Evolutionary conservation across 1,140 invertebrate genomes (phyloP), one percentile per base, ranked within the genome.

Genomic region (Leptinotarsa undecemlineata): DNA sequence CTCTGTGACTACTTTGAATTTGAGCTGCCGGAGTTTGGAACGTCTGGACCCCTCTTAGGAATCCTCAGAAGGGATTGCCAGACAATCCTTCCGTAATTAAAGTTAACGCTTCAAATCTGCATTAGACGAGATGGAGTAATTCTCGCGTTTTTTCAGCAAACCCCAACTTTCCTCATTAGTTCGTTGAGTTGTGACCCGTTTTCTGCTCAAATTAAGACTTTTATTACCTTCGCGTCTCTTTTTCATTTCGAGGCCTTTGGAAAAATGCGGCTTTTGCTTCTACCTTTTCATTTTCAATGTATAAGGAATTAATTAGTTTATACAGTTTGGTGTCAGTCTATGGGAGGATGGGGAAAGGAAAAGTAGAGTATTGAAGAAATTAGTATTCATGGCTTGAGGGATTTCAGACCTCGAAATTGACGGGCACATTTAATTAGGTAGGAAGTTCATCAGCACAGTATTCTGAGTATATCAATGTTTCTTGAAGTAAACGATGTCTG

Each of bases 91-190:
- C 20, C 33, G 21, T 42, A 42, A 42, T 68, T 68, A 47, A 68
- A 68, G 33, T 68, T 47, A n/a, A 33, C 66, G 66, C 66, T 33
- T 47, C 66, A 26, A 68, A 68, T 68, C 33, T 68, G 66, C 66
- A 68, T 68, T 26, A 68, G 33, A 47, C 66, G 21, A 47, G 66
- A 68, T 26, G 33, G 66, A 68, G 66, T 47, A 23, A 68, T 68
- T 68, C 66, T 68, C 66, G 33, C 66, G 66, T 68, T 68, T 68
- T 68, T 68, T 26, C 21, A 19, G n/a, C 66, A 26, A 68, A n/a
- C 60, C 60, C 60, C 60, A 61, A 68, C 66, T 68, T 68, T 68
- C 66, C 66, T 68, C 66, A 68, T 68, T 68, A 68, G 66, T 68
- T 61, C 21, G 33, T n/a, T 68, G 66, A 68, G 33, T 68, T 68